Base-by-base conservation (phyloP, 1,140 invertebrate species). In the Drosophila truncata region DNA sequence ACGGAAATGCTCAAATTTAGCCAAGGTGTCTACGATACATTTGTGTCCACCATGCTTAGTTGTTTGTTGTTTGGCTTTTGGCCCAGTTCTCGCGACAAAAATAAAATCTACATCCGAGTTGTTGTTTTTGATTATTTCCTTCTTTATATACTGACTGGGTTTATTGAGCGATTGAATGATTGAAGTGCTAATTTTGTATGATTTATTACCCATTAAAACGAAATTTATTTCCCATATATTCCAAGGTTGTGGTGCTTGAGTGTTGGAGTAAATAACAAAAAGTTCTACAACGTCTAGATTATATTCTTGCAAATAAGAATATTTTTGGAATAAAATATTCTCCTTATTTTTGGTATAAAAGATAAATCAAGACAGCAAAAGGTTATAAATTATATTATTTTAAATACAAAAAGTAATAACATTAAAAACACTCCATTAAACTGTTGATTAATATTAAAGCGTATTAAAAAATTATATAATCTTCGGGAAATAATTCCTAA, bases 1-100 rank as follows among this genome's bases (percentile, higher is more conserved):
- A 87, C 83, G 83, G 83, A 87, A 87, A 88, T 87, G 84, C 42
- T 88, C 77, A 83, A 77, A 83, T 67, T 78, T 78, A 61, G 80
- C 44, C 64, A 82, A 86, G 84, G 83, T 86, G 71, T 86, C 49
- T 50, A 11, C 71, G 66, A 82, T 79, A 75, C 59, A 41, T 18
- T 8, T 41, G 64, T 54, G 50, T 33, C 33, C 20, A 14, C 18
- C 2, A 46, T 1, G 20, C 9, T 42, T 42, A 16, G 47, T 75
- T n/a, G 31, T 4, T 37, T 37, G 18, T 44, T 20, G 18, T 44
- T 20, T 6, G 41, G 20, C 13, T 61, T 66, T 46, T 82, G 80
- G 44, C 80, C 75, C 63, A 82, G 67, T 74, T 84, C 46, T 71
- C 41, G 41, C 33, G 41, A 16, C 31, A 23, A 3, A 54, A 35